Evolutionary conservation across 1,140 invertebrate genomes (phyloP).

Genomic region (Drosophila littoralis): DNA sequence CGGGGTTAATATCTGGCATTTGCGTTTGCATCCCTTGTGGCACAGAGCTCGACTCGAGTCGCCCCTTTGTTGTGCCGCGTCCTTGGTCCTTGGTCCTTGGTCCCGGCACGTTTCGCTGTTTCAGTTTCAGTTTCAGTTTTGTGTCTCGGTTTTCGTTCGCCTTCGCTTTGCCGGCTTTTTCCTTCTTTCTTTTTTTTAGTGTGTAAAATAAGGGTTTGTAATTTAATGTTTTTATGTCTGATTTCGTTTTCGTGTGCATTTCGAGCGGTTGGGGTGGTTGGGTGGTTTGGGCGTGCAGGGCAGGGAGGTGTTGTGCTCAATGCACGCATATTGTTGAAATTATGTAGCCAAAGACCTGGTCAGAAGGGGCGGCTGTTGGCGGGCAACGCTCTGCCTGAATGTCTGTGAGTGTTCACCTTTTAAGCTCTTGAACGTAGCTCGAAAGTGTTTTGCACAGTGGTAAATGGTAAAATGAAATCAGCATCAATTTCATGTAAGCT

Average conservation of each 20-base stretch:
- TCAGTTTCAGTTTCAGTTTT: constrained; percentile 71
- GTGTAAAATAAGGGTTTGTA: constrained; percentile 83
- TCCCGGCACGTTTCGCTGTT: constrained; percentile 61
- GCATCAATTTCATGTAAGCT: not conserved
- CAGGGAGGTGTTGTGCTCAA: constrained; percentile 43
- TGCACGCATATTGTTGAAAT: constrained; percentile 83
- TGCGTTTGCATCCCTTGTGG: constrained; percentile 79
- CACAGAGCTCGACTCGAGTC: constrained; percentile 42
- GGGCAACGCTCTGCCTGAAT: not conserved
- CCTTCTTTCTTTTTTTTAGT: constrained; percentile 50
- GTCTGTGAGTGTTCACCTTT: constrained; percentile 68
- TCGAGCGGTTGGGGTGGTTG: constrained; percentile 31
- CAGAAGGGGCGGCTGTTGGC: not conserved
- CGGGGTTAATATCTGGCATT: constrained; percentile 78
- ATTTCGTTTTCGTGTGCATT: constrained; percentile 79
- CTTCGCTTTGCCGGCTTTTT: constrained; percentile 44
- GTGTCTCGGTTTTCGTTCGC: constrained; percentile 55
- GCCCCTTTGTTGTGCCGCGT: constrained; percentile 57
- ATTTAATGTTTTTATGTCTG: constrained; percentile 84
- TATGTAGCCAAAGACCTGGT: constrained; percentile 69
- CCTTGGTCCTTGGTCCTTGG: constrained; percentile 70
- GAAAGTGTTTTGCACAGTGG: constrained; percentile 50
- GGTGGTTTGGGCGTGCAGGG: constrained; percentile 3
- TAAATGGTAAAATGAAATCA: not conserved
- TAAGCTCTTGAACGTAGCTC: constrained; percentile 49